These are phyloP conservation scores for Semaprochilodus insignis DNA, from an alignment of 2,797 vertebrate species.

Conservation along the genomic window DNA sequence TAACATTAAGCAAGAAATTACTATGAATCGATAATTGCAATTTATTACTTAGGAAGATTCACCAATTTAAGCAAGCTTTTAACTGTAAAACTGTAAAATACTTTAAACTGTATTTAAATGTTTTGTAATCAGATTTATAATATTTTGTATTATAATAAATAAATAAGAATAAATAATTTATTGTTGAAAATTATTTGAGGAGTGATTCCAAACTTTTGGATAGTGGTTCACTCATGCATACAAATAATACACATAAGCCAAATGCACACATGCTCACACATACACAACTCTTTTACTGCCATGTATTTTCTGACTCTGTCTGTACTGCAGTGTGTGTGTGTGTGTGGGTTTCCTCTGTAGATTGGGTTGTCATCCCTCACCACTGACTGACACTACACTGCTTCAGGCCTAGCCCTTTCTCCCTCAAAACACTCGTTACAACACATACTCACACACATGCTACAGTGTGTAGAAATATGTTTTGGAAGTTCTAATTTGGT, in stretches of 20 bases:
- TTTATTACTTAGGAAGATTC: no score
- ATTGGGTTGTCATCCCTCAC: slow-evolving; percentile 14
- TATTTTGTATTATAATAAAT: no score
- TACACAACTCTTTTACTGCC: background rate
- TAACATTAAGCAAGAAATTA: no score
- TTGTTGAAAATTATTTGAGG: no score
- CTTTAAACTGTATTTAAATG: no score
- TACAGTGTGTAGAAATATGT: background rate
- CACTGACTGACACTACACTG: slow-evolving; percentile 31
- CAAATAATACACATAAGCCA: background rate
- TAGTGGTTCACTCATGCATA: background rate
- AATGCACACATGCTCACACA: slow-evolving; percentile 8
- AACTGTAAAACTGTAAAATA: no score
- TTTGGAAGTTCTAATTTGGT: slow-evolving; percentile 7
- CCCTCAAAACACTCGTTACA: background rate
- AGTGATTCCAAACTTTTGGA: no score
- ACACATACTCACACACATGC: slow-evolving; percentile 15
- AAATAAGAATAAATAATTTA: no score
- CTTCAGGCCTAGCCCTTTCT: slow-evolving; percentile 22
- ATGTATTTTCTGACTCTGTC: background rate
- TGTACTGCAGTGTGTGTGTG: slow-evolving; percentile 12
- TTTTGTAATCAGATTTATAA: no score
- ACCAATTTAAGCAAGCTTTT: no score
- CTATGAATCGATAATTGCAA: no score
- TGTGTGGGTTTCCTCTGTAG: slow-evolving; percentile 6